Base-by-base conservation (phyloP, 2,888 invertebrate species). In the Sphinx pinastri region DNA sequence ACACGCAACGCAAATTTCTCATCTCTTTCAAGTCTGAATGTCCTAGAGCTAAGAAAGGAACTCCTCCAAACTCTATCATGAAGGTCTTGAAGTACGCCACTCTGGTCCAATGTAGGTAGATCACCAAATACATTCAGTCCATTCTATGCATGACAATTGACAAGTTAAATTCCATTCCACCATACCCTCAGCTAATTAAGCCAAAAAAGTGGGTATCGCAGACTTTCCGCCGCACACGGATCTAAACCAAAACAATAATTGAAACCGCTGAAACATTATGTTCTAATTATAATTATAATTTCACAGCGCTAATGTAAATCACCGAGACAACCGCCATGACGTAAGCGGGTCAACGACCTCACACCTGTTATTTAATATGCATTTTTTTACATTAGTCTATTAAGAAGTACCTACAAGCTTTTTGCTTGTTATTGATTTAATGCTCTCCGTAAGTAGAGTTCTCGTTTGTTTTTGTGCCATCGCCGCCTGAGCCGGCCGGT, bases 261-360 rank as follows among this genome's bases (percentile, higher is more conserved):
- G 63, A 63, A 63, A 49, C 49, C 16, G 11, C 60, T 63, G 63
- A 63, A 63, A 63, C 19, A 6, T 63, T 63, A 19, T 63, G 63
- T 63, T 63, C 63, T 49, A 49, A 49, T 63, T 63, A 49, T 63
- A 63, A 19, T 60, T 45, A 45, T 60, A 63, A 49, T 49, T 63
- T 63, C 47, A 49, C 45, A 69, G 63, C 52, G 84, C 84, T 77
- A 79, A 79, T 75, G 73, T 77, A 79, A 82, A 79, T 77, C 81
- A 79, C 80, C 83, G 80, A 84, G 13, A 19, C 63, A 47, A 13
- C 81, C 81, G 83, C 81, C 84, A 83, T 91, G 89, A 90, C 88
- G 88, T 89, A 88, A 89, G 81, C 83, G 75, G 80, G 77, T 81
- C 81, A 75, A 72, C 71, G 78, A 72, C 75, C 81, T 68, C 59